phyloP scores from a whole-genome alignment of 2,797 vertebrate genomes.

The Arremon aurantiirostris region DNA sequence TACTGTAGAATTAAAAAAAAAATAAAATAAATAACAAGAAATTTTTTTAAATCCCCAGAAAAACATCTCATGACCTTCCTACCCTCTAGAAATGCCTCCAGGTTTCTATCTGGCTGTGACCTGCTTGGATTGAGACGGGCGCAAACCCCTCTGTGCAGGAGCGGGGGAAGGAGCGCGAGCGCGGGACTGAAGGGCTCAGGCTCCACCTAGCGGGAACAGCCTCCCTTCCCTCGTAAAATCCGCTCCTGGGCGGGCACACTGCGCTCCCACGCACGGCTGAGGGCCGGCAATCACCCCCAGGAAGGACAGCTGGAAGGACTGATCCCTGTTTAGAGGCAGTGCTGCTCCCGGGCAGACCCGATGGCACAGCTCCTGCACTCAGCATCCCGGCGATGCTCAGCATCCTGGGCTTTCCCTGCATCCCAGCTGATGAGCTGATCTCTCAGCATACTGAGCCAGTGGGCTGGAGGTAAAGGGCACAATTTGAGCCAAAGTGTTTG shows the following conservation, averaged over 20 bases:
- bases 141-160: background rate
- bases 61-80: background rate
- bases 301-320: background rate
- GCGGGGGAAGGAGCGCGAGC: accelerated
- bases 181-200: background rate
- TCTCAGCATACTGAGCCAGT: background rate
- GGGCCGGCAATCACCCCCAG: background rate
- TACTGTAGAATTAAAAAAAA: background rate
- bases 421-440: accelerated
- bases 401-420: background rate
- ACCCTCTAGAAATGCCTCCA: background rate
- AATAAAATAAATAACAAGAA: background rate
- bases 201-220: conserved; percentile 69
- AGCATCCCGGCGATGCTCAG: background rate
- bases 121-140: background rate
- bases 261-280: background rate
- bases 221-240: background rate
- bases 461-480: background rate
- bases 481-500: background rate
- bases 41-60: background rate
- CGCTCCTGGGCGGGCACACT: background rate
- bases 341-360: background rate
- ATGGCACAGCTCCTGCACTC: background rate
- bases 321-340: background rate
- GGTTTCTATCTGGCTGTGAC: background rate